phyloP scores from a whole-genome alignment of 1,140 invertebrate genomes.

The Drosophila persimilis region DNA sequence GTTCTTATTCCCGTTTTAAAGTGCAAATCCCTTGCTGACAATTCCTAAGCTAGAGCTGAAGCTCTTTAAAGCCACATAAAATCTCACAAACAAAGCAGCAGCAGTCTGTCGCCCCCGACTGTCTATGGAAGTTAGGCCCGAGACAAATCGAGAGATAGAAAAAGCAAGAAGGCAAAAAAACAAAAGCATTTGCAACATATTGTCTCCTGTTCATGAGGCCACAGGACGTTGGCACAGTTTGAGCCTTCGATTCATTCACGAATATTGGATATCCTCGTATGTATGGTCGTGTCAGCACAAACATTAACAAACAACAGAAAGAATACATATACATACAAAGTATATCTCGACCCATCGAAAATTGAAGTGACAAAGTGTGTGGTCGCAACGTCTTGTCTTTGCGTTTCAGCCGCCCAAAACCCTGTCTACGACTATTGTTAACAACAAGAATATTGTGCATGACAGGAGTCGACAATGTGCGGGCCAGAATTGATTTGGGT shows the following conservation, averaged over 20 bases:
- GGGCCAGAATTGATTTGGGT: conserved; percentile 51
- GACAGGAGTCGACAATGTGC: conserved; percentile 49
- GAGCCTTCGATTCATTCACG: conserved; percentile 31
- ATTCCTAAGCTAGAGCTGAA: background rate
- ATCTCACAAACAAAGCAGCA: conserved; percentile 33
- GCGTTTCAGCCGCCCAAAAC: background rate
- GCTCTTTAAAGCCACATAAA: conserved; percentile 23
- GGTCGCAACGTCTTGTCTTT: background rate
- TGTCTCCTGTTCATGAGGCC: conserved; percentile 48
- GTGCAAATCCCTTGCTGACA: background rate
- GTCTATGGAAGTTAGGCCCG: conserved; percentile 15
- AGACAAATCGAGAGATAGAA: conserved; percentile 36
- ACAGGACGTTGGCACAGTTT: conserved; percentile 42
- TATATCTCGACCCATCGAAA: conserved; percentile 62
- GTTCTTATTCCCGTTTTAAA: background rate
- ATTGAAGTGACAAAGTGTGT: conserved; percentile 72
- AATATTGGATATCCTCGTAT: too few species aligned
- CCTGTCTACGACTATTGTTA: conserved; percentile 68
- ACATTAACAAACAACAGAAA: conserved; percentile 49
- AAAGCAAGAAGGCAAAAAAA: conserved; percentile 17
- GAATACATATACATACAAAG: conserved; percentile 31
- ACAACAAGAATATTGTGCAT: conserved; percentile 63
- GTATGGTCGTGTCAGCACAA: conserved; percentile 58
- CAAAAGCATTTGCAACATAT: conserved; percentile 58
- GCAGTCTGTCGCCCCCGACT: background rate